Evolutionary conservation across 2,888 invertebrate genomes (phyloP).

Genomic region (Ophion ventricosus): DNA sequence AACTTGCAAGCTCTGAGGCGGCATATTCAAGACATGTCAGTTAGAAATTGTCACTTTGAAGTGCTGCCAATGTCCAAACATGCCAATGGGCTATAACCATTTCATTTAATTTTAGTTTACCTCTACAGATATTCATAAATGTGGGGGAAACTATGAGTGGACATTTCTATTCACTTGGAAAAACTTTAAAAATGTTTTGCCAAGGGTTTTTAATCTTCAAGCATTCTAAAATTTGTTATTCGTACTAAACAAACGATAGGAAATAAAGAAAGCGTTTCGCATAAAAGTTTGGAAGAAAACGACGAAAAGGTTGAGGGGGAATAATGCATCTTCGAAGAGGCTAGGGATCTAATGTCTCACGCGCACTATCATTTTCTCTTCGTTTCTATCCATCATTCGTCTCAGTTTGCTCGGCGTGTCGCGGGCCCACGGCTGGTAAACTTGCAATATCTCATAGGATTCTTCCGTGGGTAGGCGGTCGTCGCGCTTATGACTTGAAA

Average conservation of each 20-base stretch:
- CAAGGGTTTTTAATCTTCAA: too few species aligned
- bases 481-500: constrained; percentile 60
- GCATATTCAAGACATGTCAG: too few species aligned
- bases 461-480: constrained; percentile 12
- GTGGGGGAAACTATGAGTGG: too few species aligned
- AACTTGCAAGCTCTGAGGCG: too few species aligned
- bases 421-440: constrained; percentile 34
- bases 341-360: constrained; percentile 55
- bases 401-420: constrained; percentile 42
- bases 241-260: background rate
- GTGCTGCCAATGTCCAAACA: too few species aligned
- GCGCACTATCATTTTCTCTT: constrained; percentile 51
- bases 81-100: too few species aligned
- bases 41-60: too few species aligned
- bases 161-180: too few species aligned
- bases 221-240: too few species aligned
- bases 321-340: constrained; percentile 34
- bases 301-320: constrained; percentile 31
- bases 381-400: constrained; percentile 14
- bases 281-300: background rate
- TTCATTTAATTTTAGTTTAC: too few species aligned
- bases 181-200: too few species aligned
- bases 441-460: constrained; percentile 42
- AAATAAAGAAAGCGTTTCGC: background rate
- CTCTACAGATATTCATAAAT: too few species aligned